Evolutionary conservation across 2,888 invertebrate genomes (phyloP).

Genomic region (Trichopoda pennipes): DNA sequence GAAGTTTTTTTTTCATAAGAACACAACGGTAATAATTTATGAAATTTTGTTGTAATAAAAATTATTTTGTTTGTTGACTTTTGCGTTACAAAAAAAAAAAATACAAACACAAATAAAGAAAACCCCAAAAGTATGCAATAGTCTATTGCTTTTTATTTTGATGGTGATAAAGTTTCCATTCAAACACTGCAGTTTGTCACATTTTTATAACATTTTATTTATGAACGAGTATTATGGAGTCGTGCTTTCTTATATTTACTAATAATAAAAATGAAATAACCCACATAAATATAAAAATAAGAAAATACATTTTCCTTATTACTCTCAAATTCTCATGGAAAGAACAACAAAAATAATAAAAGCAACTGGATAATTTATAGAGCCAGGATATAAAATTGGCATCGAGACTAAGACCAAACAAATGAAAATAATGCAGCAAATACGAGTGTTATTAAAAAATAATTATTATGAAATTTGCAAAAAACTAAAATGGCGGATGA

Average conservation of each 20-base stretch:
- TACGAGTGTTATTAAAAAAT: constrained; percentile 26
- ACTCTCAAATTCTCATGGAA: constrained; percentile 3
- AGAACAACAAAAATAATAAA: constrained; percentile 28
- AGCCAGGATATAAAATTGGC: constrained; percentile 60
- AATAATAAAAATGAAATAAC: neutral
- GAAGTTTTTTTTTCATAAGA: constrained; percentile 6
- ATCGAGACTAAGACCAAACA: constrained; percentile 39
- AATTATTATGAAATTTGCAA: constrained; percentile 18
- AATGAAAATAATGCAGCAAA: constrained; percentile 52
- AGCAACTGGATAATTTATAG: constrained; percentile 44
- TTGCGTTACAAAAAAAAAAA: neutral
- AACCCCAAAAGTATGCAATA: constrained; percentile 51
- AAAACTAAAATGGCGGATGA: neutral
- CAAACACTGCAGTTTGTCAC: constrained; percentile 59
- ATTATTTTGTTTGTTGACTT: constrained; percentile 38
- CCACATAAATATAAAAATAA: constrained; percentile 15
- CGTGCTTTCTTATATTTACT: constrained; percentile 5
- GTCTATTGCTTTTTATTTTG: constrained; percentile 45
- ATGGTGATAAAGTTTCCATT: constrained; percentile 47
- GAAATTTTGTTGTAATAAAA: constrained; percentile 55
- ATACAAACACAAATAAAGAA: constrained; percentile 8
- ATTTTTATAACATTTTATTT: constrained; percentile 67
- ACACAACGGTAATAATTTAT: constrained; percentile 57
- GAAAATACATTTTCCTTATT: constrained; percentile 18
- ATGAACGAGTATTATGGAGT: constrained; percentile 50